Evolutionary conservation across 1,140 invertebrate species (phyloP).

Genomic region (Drosophila parvula): DNA sequence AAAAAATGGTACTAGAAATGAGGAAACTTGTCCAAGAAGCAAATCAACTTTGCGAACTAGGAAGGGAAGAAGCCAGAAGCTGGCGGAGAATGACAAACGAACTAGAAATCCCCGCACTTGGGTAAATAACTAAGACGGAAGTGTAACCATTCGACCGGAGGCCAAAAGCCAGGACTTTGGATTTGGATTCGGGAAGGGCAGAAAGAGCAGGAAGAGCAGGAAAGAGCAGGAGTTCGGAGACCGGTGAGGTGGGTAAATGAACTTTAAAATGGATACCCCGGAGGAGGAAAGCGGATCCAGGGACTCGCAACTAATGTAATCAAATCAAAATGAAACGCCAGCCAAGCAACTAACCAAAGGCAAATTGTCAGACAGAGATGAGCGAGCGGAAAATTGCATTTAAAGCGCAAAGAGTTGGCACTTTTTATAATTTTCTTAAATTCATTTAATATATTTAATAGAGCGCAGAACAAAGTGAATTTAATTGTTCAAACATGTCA

Average conservation of each 20-base stretch:
- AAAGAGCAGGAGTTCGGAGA: neutral
- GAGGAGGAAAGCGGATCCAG: constrained; percentile 26
- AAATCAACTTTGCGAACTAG: constrained; percentile 37
- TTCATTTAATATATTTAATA: neutral
- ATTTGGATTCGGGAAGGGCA: neutral
- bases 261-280: constrained; percentile 70
- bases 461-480: neutral
- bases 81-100: constrained; percentile 63
- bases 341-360: constrained; percentile 66
- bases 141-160: constrained; percentile 63
- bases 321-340: constrained; percentile 73
- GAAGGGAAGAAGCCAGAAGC: constrained; percentile 5
- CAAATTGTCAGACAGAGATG: constrained; percentile 47
- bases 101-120: constrained; percentile 79
- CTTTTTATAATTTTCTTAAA: neutral
- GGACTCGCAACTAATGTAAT: constrained; percentile 69
- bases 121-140: constrained; percentile 76
- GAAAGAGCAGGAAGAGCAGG: no score
- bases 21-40: constrained; percentile 50
- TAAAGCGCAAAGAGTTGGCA: neutral
- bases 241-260: constrained; percentile 68
- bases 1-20: constrained; percentile 30
- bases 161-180: constrained; percentile 7
- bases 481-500: no score
- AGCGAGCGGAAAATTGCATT: constrained; percentile 6